These are phyloP conservation scores for Neofelis nebulosa DNA, from an alignment of 2,113 vertebrate species.

Conservation along the genomic window DNA sequence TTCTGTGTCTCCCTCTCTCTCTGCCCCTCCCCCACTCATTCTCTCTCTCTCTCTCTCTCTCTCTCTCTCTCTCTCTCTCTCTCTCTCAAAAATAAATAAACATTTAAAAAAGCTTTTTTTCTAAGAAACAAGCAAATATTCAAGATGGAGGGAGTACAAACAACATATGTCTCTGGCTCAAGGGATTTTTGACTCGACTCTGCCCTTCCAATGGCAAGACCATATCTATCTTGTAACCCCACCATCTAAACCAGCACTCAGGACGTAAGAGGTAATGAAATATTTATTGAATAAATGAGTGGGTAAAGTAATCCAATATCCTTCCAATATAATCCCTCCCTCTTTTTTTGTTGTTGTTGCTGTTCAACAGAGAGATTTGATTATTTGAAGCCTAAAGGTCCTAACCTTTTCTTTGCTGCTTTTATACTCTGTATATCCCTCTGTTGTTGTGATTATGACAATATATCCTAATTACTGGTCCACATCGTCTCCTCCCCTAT, in stretches of 20 bases:
- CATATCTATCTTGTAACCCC: background rate
- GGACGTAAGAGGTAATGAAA: background rate
- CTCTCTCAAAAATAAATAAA: no score
- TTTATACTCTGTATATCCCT: background rate
- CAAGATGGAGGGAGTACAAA: background rate
- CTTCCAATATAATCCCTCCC: background rate
- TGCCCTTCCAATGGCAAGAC: background rate
- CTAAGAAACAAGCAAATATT: background rate
- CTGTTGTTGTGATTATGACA: background rate
- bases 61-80: no score
- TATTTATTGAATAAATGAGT: conserved; percentile 2
- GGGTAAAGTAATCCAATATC: background rate
- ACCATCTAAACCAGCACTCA: background rate
- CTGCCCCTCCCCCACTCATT: no score
- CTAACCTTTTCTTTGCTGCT: background rate
- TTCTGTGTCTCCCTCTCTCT: no score
- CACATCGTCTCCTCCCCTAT: background rate
- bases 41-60: no score
- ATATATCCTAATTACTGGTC: background rate
- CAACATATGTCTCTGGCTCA: background rate
- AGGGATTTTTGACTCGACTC: background rate
- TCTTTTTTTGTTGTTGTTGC: background rate
- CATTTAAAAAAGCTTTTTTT: no score
- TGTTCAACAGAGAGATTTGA: background rate
- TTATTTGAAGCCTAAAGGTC: background rate